Evolutionary conservation across 2,113 vertebrate genomes (phyloP).

Genomic region (Callionymus lyra): DNA sequence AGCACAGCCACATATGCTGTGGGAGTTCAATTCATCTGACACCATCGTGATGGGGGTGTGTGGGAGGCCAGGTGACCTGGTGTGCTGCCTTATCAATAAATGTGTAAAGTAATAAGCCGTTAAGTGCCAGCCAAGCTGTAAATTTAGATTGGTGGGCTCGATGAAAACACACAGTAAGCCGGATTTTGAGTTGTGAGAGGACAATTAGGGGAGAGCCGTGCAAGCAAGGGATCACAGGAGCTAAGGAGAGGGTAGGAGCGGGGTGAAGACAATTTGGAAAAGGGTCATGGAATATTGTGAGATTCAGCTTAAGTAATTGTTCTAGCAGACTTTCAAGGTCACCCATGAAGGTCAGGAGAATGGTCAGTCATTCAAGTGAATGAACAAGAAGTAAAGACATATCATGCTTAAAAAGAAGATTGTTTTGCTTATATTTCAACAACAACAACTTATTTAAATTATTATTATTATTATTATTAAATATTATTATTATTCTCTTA

Average conservation of each 20-base stretch:
- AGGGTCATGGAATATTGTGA: slow-evolving; percentile 21
- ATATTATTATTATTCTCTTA: too few relatives aligned
- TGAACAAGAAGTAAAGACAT: too few relatives aligned
- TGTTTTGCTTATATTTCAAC: too few relatives aligned
- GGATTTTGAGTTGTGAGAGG: slow-evolving; percentile 23
- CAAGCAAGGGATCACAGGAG: slow-evolving; percentile 24
- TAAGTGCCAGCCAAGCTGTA: slow-evolving; percentile 33
- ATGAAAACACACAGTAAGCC: slow-evolving; percentile 37
- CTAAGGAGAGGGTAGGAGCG: slow-evolving; percentile 8
- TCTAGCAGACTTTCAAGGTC: too few relatives aligned
- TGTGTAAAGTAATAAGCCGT: slow-evolving; percentile 40
- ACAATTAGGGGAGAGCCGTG: slow-evolving; percentile 11
- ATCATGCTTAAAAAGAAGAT: too few relatives aligned
- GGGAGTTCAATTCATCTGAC: slow-evolving; percentile 29
- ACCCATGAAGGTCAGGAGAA: too few relatives aligned
- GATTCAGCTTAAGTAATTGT: slow-evolving; percentile 29
- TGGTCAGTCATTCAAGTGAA: too few relatives aligned
- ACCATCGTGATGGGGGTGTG: slow-evolving; percentile 41
- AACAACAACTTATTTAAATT: too few relatives aligned
- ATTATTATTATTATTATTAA: too few relatives aligned
- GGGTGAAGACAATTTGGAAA: slow-evolving; percentile 23
- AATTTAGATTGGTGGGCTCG: slow-evolving; percentile 51
- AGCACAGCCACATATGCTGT: slow-evolving; percentile 29
- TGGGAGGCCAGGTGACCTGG: slow-evolving; percentile 38
- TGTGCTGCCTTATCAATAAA: slow-evolving; percentile 61